Evolutionary conservation across 2,797 vertebrate species (phyloP).

Genomic region (Buceros bicornis): DNA sequence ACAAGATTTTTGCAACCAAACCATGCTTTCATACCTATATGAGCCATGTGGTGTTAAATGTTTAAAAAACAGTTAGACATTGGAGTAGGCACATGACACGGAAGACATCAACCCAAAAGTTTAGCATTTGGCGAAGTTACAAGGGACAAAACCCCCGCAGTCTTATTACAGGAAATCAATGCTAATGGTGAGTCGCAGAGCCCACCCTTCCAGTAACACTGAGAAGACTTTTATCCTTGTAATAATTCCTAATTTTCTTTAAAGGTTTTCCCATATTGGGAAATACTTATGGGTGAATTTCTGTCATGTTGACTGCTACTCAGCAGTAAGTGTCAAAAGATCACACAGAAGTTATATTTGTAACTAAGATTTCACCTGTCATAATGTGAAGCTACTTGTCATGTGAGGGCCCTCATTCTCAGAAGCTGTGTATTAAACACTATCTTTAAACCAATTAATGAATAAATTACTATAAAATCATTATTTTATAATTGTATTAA

Average conservation of each 20-base stretch:
- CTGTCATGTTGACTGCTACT: neutral
- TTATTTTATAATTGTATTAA: neutral
- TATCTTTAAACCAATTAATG: neutral
- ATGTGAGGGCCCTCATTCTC: neutral
- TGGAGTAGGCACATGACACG: neutral
- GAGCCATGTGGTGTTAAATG: neutral
- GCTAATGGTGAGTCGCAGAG: neutral
- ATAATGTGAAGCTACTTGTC: neutral
- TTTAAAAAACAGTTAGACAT: neutral
- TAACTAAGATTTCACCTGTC: neutral
- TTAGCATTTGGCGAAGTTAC: neutral
- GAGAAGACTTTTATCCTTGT: neutral
- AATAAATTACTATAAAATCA: neutral
- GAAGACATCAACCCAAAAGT: neutral
- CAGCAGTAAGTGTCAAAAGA: neutral
- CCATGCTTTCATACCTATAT: neutral
- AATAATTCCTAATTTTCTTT: neutral
- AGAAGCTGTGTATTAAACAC: neutral
- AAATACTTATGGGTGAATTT: neutral
- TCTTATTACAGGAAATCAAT: constrained; percentile 19
- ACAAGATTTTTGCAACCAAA: neutral
- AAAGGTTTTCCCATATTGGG: neutral
- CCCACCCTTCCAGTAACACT: constrained; percentile 11
- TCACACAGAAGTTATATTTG: neutral
- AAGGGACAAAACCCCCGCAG: neutral